Conservation (phyloP, 2,113 vertebrate genomes). For the Rafetus swinhoei region DNA sequence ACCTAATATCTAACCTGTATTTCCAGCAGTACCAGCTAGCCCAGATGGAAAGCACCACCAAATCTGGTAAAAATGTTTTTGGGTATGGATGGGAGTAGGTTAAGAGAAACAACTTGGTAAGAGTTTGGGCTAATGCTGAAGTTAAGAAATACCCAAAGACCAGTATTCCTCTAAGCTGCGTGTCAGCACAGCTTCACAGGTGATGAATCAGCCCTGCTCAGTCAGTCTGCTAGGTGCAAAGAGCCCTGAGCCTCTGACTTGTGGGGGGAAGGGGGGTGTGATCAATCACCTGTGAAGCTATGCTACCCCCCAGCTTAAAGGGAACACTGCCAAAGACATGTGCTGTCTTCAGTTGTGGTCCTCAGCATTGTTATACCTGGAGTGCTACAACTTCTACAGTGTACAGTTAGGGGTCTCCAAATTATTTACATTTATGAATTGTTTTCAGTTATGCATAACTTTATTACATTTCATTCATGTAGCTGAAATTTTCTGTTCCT, state of each 20-base stretch:
- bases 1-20: not conserved
- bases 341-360: not conserved
- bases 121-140: no score
- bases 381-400: not conserved
- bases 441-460: not conserved
- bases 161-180: no score
- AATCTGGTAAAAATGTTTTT: not conserved
- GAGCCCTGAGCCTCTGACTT: no score
- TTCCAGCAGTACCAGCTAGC: not conserved
- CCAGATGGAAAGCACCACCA: accelerated
- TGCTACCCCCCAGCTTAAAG: no score
- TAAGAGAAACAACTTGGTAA: accelerated
- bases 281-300: no score
- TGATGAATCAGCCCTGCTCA: no score
- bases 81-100: not conserved
- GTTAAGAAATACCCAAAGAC: no score
- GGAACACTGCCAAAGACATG: no score
- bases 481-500: not conserved
- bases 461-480: not conserved
- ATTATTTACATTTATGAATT: not conserved
- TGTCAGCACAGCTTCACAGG: no score
- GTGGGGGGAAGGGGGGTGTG: no score
- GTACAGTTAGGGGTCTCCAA: not conserved
- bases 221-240: no score
- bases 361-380: not conserved